These are phyloP conservation scores for Hirtodrosophila cameraria DNA, from an alignment of 2,888 invertebrate species.

Conservation along the genomic window DNA sequence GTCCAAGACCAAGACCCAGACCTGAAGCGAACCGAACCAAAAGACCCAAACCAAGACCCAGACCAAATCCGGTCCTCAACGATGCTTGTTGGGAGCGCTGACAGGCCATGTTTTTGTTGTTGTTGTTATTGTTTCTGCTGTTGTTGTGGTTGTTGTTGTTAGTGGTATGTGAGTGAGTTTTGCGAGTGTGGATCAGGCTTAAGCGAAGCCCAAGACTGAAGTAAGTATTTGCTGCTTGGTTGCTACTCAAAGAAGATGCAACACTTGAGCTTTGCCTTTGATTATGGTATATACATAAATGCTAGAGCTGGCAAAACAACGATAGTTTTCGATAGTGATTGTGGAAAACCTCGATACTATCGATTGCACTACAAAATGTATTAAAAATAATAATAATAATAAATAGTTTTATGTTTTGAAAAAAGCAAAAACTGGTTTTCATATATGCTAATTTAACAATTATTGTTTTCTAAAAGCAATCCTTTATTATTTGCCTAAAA, in stretches of 20 bases:
- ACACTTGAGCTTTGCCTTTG: conserved; percentile 61
- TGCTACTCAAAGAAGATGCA: conserved; percentile 66
- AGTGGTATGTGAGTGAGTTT: conserved; percentile 16
- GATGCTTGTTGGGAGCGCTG: conserved; percentile 51
- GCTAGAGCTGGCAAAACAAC: too few species aligned
- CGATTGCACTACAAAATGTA: too few species aligned
- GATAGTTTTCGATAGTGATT: too few species aligned
- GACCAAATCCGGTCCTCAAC: conserved; percentile 46
- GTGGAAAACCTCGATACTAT: too few species aligned
- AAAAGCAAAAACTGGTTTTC: too few species aligned
- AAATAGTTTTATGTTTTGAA: too few species aligned
- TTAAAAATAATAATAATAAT: too few species aligned
- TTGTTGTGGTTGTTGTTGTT: too few species aligned
- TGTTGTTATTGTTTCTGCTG: conserved; percentile 2
- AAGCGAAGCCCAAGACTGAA: conserved; percentile 16
- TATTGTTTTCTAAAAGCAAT: too few species aligned
- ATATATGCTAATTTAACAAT: too few species aligned
- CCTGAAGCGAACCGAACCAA: conserved; percentile 3
- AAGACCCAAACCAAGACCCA: conserved; percentile 24
- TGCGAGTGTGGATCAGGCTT: conserved; percentile 12
- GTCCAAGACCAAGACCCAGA: conserved; percentile 28
- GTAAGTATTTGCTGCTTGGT: conserved; percentile 45
- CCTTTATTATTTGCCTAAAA: too few species aligned
- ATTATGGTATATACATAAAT: conserved; percentile 64
- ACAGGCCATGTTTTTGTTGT: conserved; percentile 41